Evolutionary conservation across 2,797 vertebrate genomes (phyloP).

Genomic region (Moxostoma hubbsi): DNA sequence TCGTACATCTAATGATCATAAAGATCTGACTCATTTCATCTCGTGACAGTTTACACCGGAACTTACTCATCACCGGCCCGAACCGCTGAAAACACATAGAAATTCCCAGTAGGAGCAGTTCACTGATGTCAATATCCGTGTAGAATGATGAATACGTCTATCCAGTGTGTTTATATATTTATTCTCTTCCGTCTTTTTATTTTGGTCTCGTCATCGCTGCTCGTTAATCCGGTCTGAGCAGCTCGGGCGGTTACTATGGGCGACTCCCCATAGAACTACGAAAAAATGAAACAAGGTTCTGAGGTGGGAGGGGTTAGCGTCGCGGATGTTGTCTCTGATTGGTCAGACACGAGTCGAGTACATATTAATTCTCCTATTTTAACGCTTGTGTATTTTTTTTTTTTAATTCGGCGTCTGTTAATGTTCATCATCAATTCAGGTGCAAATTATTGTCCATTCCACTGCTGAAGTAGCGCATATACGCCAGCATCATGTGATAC

Average conservation of each 20-base stretch:
- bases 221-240: slow-evolving; percentile 16
- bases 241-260: slow-evolving; percentile 9
- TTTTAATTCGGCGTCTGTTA: neutral
- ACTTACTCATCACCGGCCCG: neutral
- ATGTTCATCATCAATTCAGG: too few relatives aligned
- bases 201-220: neutral
- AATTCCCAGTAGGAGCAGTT: neutral
- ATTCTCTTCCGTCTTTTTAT: neutral
- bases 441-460: neutral
- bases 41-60: slow-evolving; percentile 10
- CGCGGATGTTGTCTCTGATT: neutral
- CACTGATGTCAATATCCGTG: neutral
- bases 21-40: neutral
- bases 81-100: neutral
- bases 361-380: neutral
- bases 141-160: neutral
- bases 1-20: neutral
- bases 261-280: slow-evolving; percentile 13
- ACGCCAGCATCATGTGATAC: neutral
- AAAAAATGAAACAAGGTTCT: rapidly evolving
- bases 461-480: too few relatives aligned
- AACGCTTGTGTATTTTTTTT: neutral
- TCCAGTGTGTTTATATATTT: neutral
- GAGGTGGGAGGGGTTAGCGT: neutral
- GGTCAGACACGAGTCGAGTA: neutral